phyloP scores from a whole-genome alignment of 2,888 invertebrate genomes.

The Euzophera pinguis region DNA sequence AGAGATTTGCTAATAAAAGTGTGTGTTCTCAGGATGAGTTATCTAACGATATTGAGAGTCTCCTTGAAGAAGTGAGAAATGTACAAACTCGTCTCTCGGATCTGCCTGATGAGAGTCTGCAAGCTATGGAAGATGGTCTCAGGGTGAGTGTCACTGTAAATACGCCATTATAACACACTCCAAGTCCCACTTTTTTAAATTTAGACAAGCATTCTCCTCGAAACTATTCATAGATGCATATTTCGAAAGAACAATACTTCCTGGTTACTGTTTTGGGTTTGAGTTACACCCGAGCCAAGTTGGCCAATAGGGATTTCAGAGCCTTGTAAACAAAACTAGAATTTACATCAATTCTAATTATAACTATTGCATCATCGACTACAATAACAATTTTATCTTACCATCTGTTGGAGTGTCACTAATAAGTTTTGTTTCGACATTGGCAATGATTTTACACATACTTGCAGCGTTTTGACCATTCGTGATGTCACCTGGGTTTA shows the following conservation, averaged over 20 bases:
- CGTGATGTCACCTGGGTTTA: slow-evolving; percentile 59
- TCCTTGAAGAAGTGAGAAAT: slow-evolving; percentile 83
- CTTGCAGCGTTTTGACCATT: slow-evolving; percentile 40
- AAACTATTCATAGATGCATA: slow-evolving; percentile 30
- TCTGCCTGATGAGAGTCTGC: slow-evolving; percentile 85
- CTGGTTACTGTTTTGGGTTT: not conserved
- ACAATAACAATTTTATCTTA: slow-evolving; percentile 16
- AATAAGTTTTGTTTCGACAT: slow-evolving; percentile 27
- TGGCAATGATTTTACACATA: slow-evolving; percentile 43
- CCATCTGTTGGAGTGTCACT: slow-evolving; percentile 1
- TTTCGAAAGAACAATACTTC: slow-evolving; percentile 9
- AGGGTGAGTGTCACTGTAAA: slow-evolving; percentile 81
- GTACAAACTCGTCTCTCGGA: slow-evolving; percentile 84
- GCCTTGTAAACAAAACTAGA: slow-evolving; percentile 62
- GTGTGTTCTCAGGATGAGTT: slow-evolving; percentile 81
- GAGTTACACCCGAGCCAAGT: not conserved
- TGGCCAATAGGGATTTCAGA: slow-evolving; percentile 16
- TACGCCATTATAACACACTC: slow-evolving; percentile 30
- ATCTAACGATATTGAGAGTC: slow-evolving; percentile 84
- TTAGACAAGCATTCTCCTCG: slow-evolving; percentile 32
- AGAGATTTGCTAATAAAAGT: slow-evolving; percentile 56
- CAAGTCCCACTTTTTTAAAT: slow-evolving; percentile 32
- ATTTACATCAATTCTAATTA: slow-evolving; percentile 28
- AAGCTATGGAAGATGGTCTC: slow-evolving; percentile 85
- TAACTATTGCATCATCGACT: slow-evolving; percentile 22